These are phyloP conservation scores for Syrphus vitripennis DNA, from an alignment of 2,888 invertebrate species.

Conservation along the genomic window DNA sequence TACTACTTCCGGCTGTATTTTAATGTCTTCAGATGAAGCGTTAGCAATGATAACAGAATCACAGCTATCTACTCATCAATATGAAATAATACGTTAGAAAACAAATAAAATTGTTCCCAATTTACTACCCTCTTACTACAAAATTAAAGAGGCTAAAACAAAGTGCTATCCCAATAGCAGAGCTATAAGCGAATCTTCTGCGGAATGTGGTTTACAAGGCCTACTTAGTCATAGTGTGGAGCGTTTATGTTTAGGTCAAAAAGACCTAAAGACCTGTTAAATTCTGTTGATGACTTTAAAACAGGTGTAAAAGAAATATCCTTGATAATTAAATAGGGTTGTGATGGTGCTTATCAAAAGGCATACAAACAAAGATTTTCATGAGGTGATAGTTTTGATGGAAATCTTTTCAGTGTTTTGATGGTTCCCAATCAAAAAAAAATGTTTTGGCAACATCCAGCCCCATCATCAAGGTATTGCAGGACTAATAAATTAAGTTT, in stretches of 20 bases:
- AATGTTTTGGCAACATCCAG: background rate
- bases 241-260: too few species aligned
- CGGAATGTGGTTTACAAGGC: slow-evolving; percentile 1
- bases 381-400: background rate
- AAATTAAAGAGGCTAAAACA: slow-evolving; percentile 28
- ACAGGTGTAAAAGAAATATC: too few species aligned
- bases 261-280: too few species aligned
- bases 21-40: background rate
- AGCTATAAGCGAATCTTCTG: slow-evolving; percentile 11
- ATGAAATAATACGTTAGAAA: background rate
- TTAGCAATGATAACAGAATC: background rate
- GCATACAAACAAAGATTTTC: background rate
- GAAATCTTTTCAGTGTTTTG: background rate
- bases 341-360: background rate
- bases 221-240: background rate
- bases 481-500: background rate
- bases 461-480: background rate
- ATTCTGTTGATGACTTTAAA: too few species aligned
- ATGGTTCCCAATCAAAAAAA: background rate
- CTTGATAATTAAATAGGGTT: background rate
- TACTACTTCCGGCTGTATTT: background rate
- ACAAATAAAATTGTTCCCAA: background rate
- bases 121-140: background rate
- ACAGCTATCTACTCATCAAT: background rate
- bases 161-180: slow-evolving; percentile 18